phyloP scores from a whole-genome alignment of 2,113 vertebrate species.

The Cardinalis cardinalis region DNA sequence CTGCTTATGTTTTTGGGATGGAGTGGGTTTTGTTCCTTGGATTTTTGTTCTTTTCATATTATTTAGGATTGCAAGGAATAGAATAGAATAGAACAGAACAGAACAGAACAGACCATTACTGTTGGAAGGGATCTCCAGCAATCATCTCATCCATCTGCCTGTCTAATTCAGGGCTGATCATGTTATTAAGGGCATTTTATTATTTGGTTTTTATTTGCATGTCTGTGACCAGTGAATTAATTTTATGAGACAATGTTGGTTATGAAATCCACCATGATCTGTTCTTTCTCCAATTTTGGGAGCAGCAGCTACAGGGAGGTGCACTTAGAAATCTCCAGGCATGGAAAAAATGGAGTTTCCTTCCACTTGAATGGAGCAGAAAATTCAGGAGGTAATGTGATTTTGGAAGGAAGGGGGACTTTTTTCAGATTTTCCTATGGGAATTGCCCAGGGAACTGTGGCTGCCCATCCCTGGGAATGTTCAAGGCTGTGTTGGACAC shows the following conservation, averaged over 20 bases:
- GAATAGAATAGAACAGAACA: neutral
- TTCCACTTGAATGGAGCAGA: neutral
- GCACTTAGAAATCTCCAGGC: neutral
- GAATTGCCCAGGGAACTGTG: neutral
- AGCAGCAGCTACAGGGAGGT: neutral
- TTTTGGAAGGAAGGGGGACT: neutral
- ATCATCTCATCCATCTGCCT: neutral
- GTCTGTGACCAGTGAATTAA: neutral
- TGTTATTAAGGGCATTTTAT: neutral
- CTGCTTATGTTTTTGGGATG: neutral
- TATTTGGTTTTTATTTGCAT: neutral
- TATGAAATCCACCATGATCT: neutral
- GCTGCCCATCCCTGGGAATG: neutral
- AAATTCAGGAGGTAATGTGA: neutral
- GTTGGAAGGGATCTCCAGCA: neutral
- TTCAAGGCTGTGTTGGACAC: neutral
- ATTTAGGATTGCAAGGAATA: neutral
- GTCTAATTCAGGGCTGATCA: neutral
- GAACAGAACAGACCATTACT: neutral
- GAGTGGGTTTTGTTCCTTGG: neutral
- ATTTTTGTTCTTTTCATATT: neutral
- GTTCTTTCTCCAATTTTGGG: neutral
- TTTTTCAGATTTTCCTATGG: neutral
- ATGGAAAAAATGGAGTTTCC: neutral
- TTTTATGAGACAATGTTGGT: neutral